These are phyloP conservation scores for Xestia ashworthii DNA, from an alignment of 2,888 invertebrate species.

Conservation along the genomic window DNA sequence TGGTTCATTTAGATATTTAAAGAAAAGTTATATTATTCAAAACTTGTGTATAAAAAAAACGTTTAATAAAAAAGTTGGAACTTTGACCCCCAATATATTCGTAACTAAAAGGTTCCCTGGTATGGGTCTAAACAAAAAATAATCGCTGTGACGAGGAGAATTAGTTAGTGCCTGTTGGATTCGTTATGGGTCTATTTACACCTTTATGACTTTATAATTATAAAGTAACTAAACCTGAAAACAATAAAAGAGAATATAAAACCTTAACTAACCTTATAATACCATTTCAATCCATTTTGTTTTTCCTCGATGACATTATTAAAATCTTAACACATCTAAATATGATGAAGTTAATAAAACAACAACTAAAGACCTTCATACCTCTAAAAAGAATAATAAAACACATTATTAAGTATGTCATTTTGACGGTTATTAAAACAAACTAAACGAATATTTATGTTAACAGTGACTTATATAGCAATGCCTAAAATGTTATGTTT, in stretches of 20 bases:
- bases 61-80: too few relatives aligned
- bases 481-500: slow-evolving; percentile 11
- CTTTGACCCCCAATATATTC: too few relatives aligned
- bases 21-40: too few relatives aligned
- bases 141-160: too few relatives aligned
- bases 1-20: too few relatives aligned
- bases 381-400: not conserved
- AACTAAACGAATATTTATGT: not conserved
- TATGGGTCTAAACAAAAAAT: too few relatives aligned
- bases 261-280: not conserved
- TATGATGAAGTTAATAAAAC: too few relatives aligned
- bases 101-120: too few relatives aligned
- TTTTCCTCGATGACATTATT: not conserved
- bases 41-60: too few relatives aligned
- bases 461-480: not conserved
- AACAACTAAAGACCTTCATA: not conserved
- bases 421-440: slow-evolving; percentile 8
- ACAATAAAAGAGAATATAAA: not conserved
- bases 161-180: too few relatives aligned
- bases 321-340: too few relatives aligned
- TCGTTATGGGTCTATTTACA: too few relatives aligned
- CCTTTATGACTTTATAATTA: not conserved
- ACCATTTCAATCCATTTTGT: not conserved
- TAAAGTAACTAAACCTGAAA: not conserved
- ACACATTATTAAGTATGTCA: not conserved